phyloP scores from a whole-genome alignment of 1,140 invertebrate genomes.

The Himalopsyche phryganea region DNA sequence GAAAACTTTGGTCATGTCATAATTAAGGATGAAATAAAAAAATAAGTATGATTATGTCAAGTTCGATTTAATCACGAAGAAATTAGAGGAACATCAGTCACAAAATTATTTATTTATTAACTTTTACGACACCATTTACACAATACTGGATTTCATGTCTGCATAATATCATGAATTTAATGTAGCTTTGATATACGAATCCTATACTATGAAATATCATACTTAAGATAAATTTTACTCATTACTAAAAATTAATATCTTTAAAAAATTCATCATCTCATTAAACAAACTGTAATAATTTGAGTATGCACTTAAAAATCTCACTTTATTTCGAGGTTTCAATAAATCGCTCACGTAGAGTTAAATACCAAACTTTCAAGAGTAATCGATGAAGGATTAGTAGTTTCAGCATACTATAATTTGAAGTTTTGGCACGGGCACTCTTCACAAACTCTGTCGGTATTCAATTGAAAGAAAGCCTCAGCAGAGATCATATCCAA shows the following conservation, averaged over 20 bases:
- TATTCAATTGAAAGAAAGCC: slow-evolving; percentile 15
- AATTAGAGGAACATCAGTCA: slow-evolving; percentile 53
- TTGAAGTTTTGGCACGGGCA: slow-evolving; percentile 31
- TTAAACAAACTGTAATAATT: not conserved
- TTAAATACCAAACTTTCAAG: not conserved
- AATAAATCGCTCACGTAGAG: not conserved
- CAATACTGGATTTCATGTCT: slow-evolving; percentile 29
- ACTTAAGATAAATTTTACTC: slow-evolving; percentile 1
- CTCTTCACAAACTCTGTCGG: slow-evolving; percentile 12
- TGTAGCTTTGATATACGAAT: slow-evolving; percentile 30
- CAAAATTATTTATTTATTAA: slow-evolving; percentile 38
- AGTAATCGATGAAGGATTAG: not conserved
- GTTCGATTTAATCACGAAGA: slow-evolving; percentile 36
- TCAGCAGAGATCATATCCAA: slow-evolving; percentile 20
- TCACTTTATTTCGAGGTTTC: not conserved
- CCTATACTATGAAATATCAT: slow-evolving; percentile 31
- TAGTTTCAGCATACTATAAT: not conserved
- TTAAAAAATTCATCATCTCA: not conserved
- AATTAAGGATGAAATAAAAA: too few relatives aligned
- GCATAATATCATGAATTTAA: slow-evolving; percentile 25
- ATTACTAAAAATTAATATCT: slow-evolving; percentile 4
- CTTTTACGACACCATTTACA: slow-evolving; percentile 29
- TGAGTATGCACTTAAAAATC: slow-evolving; percentile 1
- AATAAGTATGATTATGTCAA: slow-evolving; percentile 17
- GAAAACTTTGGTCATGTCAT: too few relatives aligned